A percentile compares a stretch with the other conserved stretches of the same genome.
phyloP scores from a whole-genome alignment of 2,797 vertebrate species.

The Scolopax rusticola region DNA sequence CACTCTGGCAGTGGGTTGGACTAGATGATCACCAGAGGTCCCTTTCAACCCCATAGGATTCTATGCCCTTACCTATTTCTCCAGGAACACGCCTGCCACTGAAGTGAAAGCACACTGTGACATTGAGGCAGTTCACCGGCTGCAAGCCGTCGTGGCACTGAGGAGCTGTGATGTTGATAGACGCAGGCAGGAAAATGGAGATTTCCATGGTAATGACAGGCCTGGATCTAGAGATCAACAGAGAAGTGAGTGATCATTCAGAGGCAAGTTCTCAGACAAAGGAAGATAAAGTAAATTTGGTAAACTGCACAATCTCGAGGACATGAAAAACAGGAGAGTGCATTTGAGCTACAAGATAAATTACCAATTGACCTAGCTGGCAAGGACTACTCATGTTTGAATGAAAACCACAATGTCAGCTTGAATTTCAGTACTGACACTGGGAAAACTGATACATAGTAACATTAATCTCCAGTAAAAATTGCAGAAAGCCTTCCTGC shows the following conservation, averaged over 20 bases:
- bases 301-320: neutral
- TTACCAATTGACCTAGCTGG: neutral
- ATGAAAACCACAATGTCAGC: neutral
- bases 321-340: neutral
- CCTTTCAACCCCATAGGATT: too few relatives aligned
- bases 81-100: conserved; percentile 89
- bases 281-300: neutral
- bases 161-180: conserved; percentile 96
- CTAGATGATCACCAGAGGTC: too few relatives aligned
- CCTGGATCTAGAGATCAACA: conserved; percentile 83
- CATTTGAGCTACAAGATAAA: neutral
- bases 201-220: conserved; percentile 93
- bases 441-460: neutral
- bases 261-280: neutral
- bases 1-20: too few relatives aligned
- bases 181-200: conserved; percentile 89
- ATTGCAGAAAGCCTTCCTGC: neutral
- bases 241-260: neutral
- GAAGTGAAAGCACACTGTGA: conserved; percentile 90
- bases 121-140: conserved; percentile 90
- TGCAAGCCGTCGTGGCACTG: conserved; percentile 93
- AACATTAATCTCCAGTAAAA: neutral
- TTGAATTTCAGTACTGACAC: conserved; percentile 8
- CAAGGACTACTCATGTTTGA: neutral
- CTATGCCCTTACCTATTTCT: conserved; percentile 87